Conservation (phyloP, 2,888 invertebrate species). For the Epistrophe eligans region DNA sequence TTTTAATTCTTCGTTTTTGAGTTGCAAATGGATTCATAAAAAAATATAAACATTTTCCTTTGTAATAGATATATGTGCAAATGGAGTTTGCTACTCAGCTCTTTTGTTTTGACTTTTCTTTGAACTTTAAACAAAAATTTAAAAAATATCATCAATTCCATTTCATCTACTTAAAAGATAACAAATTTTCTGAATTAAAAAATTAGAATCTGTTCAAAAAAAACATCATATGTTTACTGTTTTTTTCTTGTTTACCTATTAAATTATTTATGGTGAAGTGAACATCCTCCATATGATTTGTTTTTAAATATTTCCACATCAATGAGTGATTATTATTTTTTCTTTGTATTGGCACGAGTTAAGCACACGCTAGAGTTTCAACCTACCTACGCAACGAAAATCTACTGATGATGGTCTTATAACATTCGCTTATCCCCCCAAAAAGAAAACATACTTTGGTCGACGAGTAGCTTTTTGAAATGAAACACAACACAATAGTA, state of each 20-base stretch:
- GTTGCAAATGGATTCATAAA: no score
- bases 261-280: background rate
- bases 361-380: constrained; percentile 12
- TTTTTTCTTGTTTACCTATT: background rate
- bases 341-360: constrained; percentile 28
- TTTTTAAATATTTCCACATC: constrained; percentile 26
- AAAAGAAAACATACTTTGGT: background rate
- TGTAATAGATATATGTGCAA: background rate
- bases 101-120: constrained; percentile 22
- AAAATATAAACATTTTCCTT: no score
- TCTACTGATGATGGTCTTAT: background rate
- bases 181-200: background rate
- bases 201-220: no score
- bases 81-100: constrained; percentile 12
- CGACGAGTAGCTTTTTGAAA: background rate
- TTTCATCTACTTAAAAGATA: background rate
- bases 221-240: no score
- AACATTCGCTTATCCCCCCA: background rate
- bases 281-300: constrained; percentile 5
- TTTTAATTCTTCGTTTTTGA: no score
- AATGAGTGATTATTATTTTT: background rate
- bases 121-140: background rate
- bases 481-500: constrained; percentile 10
- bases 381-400: constrained; percentile 13
- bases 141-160: background rate